These are phyloP conservation scores for Zingel zingel DNA, from an alignment of 2,113 vertebrate species.

Conservation along the genomic window DNA sequence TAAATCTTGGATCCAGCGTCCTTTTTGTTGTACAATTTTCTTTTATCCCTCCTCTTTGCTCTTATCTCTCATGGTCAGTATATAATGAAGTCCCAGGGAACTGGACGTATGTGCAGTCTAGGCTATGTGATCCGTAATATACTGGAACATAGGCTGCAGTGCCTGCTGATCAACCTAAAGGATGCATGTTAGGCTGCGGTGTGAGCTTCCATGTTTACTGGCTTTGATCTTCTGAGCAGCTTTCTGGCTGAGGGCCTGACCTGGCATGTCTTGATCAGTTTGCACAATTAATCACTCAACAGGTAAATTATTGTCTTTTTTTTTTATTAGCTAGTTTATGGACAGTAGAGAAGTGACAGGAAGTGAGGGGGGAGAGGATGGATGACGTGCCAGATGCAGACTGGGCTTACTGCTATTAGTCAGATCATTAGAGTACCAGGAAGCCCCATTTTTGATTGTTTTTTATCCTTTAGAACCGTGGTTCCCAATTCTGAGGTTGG, in stretches of 20 bases:
- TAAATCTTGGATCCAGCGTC: neutral
- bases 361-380: constrained; percentile 8
- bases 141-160: constrained; percentile 14
- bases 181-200: neutral
- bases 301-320: neutral
- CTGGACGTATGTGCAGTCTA: neutral
- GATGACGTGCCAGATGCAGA: neutral
- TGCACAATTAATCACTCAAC: neutral
- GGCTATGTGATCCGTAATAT: constrained; percentile 12
- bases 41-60: constrained; percentile 6
- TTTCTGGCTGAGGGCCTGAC: constrained; percentile 6
- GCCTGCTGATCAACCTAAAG: constrained; percentile 12
- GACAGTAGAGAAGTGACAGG: neutral
- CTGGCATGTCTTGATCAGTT: constrained; percentile 1
- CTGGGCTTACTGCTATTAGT: neutral
- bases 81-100: constrained; percentile 22
- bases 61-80: neutral
- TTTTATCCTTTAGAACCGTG: neutral
- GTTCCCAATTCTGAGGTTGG: no score
- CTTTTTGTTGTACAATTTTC: constrained; percentile 3
- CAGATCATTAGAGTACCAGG: neutral
- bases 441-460: neutral
- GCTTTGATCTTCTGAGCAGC: constrained; percentile 15
- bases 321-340: neutral
- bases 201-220: constrained; percentile 17